These are phyloP conservation scores for Epizoanthus ramosus DNA, from an alignment of 92 coral and sea anemone species.

Conservation along the genomic window DNA sequence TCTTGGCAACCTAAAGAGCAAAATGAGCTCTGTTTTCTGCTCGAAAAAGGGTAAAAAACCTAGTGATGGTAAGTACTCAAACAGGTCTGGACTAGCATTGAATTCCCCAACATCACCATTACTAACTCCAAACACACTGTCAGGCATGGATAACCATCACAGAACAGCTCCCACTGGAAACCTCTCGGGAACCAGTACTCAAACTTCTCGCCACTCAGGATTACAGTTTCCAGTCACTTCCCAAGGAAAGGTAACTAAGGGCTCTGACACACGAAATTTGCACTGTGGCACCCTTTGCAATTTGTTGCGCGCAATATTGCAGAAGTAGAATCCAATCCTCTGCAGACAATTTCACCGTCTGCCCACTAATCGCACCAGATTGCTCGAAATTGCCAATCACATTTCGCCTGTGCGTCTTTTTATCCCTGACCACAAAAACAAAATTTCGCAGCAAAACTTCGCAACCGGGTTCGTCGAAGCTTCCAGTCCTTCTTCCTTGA, in stretches of 20 bases:
- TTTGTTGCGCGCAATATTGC: too few relatives aligned
- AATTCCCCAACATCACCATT: not conserved
- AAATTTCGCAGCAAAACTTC: too few relatives aligned
- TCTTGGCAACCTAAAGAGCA: conserved; percentile 26
- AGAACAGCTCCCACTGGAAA: not conserved
- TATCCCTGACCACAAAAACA: too few relatives aligned
- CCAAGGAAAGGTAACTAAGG: not conserved
- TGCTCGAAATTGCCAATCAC: too few relatives aligned
- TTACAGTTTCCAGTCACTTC: not conserved
- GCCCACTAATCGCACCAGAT: too few relatives aligned
- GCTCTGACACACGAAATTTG: too few relatives aligned
- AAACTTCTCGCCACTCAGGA: not conserved
- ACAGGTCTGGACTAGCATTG: not conserved
- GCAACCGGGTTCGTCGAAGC: too few relatives aligned
- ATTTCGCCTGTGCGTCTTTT: too few relatives aligned
- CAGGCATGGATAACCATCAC: not conserved
- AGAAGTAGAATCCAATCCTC: too few relatives aligned
- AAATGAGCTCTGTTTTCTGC: conserved; percentile 40
- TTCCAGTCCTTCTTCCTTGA: too few relatives aligned
- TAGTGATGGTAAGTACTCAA: not conserved
- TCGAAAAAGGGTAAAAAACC: conserved; percentile 24
- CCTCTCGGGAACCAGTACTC: not conserved
- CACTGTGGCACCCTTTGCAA: too few relatives aligned
- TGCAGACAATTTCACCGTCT: too few relatives aligned
- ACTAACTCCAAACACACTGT: not conserved